These are phyloP conservation scores for Holacanthus passer DNA, from an alignment of 2,113 vertebrate species.

Conservation along the genomic window DNA sequence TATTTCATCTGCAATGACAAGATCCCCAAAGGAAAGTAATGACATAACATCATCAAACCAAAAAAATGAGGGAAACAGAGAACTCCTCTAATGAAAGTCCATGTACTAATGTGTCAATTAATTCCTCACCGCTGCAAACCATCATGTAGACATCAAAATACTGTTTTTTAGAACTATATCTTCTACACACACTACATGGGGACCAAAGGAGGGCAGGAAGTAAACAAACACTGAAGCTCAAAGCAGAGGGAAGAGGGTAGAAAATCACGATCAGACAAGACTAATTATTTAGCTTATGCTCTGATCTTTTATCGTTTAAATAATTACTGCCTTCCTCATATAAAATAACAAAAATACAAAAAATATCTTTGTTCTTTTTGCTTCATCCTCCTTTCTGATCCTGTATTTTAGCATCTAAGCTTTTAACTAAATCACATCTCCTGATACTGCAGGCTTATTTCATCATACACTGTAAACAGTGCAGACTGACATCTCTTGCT, in stretches of 20 bases:
- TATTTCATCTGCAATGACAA: conserved; percentile 26
- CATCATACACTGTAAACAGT: conserved; percentile 29
- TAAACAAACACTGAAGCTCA: conserved; percentile 67
- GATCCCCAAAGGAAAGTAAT: not conserved
- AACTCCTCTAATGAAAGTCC: not conserved
- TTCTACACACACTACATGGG: not conserved
- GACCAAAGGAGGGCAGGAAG: not conserved
- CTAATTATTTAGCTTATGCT: conserved; percentile 50
- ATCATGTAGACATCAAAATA: not conserved
- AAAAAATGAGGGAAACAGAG: conserved; percentile 11
- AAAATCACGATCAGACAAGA: conserved; percentile 61
- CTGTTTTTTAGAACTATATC: not conserved
- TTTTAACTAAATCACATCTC: not conserved
- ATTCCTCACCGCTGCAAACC: not conserved
- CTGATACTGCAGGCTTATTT: not conserved
- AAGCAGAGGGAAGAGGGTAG: conserved; percentile 52
- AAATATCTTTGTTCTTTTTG: conserved; percentile 24
- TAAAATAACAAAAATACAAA: no score
- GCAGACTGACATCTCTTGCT: not conserved
- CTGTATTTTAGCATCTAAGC: not conserved
- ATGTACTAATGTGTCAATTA: not conserved
- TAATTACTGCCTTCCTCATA: conserved; percentile 32
- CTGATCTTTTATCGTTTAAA: conserved; percentile 57
- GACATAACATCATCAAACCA: conserved; percentile 1
- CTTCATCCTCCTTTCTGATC: not conserved